Conservation (phyloP, 23 tunicate species). For the Phallusia fumigata region DNA sequence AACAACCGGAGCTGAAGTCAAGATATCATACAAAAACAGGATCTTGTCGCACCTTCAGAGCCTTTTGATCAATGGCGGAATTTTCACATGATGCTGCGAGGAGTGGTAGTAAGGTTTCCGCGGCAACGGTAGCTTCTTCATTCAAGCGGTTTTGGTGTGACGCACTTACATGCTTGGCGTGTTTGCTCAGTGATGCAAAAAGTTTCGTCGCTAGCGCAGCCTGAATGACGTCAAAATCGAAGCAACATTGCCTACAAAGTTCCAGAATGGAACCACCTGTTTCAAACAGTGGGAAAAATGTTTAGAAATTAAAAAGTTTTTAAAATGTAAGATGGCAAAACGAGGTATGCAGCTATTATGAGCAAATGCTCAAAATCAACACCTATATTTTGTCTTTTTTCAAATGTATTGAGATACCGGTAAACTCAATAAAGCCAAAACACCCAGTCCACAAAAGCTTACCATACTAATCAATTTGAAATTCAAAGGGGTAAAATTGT, state of each 20-base stretch:
- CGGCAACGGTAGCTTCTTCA: constrained; percentile 58
- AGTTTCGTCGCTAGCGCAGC: constrained; percentile 73
- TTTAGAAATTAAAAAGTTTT: too few relatives aligned
- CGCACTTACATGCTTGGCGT: constrained; percentile 8
- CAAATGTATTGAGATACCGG: too few relatives aligned
- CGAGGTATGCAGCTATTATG: too few relatives aligned
- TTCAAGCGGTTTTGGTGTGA: constrained; percentile 7
- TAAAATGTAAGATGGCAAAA: too few relatives aligned
- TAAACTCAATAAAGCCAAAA: too few relatives aligned
- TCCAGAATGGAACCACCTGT: constrained; percentile 45
- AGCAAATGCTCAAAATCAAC: too few relatives aligned
- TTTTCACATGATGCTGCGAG: constrained; percentile 60
- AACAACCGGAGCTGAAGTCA: not conserved
- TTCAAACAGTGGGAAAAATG: not conserved
- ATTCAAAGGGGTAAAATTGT: too few relatives aligned
- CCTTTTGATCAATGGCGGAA: constrained; percentile 34
- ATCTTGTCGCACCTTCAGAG: constrained; percentile 43
- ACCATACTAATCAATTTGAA: too few relatives aligned
- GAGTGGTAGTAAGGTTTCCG: constrained; percentile 52
- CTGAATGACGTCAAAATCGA: constrained; percentile 62
- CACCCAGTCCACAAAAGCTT: too few relatives aligned
- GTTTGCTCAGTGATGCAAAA: constrained; percentile 29
- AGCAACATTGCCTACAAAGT: constrained; percentile 62
- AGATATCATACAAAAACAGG: not conserved
- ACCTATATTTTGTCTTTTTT: too few relatives aligned